Evolutionary conservation across 2,797 vertebrate species (phyloP), one percentile per base, ranked within the genome.

Genomic region (Myotis findleyi): DNA sequence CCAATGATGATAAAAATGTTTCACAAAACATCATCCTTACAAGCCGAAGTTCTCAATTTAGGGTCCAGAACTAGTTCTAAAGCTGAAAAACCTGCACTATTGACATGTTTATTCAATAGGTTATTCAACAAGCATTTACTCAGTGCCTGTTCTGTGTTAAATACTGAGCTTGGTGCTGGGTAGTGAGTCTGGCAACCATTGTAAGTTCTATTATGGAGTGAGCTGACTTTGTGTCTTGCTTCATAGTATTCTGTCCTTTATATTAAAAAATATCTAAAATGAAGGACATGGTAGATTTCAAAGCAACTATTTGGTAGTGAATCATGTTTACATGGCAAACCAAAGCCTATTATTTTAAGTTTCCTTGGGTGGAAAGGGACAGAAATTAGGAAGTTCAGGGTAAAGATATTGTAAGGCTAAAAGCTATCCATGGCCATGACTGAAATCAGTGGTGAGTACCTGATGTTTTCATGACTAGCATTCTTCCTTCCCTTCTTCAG

Each of bases 191-290:
- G 73, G 66, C 16, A 73, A 41, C 55, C 44, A 14, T 62, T 13
- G 1, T 3, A 59, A 7, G 38, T 17, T 91, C 77, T 91, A 23
- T n/a, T 11, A 23, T 2, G 0, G 14, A 68, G 21, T 55, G 53
- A 89, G 75, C 30, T 51, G 71, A 55, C 30, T 66, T 71, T 77
- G 62, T 30, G 27, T 55, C 87, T 49, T 89, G 27, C 36, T 87
- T 86, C 33, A 21, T 0, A 8, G 5, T 64, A 41, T 55, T 57
- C 11, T 47, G 27, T 57, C 53, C 30, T 92, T 92, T 69, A 18
- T 27, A 25, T 41, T 69, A 16, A 87, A 89, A 93, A 80, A n/a
- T 13, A 47, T 27, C 49, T 77, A 91, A 87, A 88, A 83, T 59
- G 27, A 88, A 95, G 38, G 13, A 53, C 9, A 38, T 13, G 11